phyloP scores from a whole-genome alignment of 2,888 invertebrate genomes.

The Anodontia alba region DNA sequence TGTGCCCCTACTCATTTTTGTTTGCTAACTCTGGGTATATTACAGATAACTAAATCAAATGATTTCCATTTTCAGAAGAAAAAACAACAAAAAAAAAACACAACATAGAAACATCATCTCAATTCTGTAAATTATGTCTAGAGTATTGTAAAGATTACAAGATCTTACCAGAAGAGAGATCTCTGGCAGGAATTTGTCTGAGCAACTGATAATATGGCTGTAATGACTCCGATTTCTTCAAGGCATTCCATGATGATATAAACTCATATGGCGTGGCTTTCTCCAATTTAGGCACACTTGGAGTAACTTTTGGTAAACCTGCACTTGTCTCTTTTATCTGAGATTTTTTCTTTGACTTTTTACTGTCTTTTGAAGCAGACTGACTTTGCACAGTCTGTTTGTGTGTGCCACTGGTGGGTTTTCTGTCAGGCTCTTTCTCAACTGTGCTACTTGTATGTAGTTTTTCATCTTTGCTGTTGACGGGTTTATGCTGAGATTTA shows the following conservation, averaged over 20 bases:
- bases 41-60: too few species aligned
- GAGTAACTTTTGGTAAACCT: conserved; percentile 67
- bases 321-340: conserved; percentile 63
- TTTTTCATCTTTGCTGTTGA: neutral
- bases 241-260: conserved; percentile 82
- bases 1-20: too few species aligned
- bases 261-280: conserved; percentile 83
- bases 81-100: too few species aligned
- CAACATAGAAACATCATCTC: too few species aligned
- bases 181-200: conserved; percentile 76
- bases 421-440: conserved; percentile 38
- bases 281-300: conserved; percentile 67
- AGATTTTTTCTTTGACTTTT: conserved; percentile 45
- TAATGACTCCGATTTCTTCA: conserved; percentile 73
- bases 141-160: too few species aligned
- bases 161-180: conserved; percentile 79
- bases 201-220: conserved; percentile 80
- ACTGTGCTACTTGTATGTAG: neutral
- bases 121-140: too few species aligned
- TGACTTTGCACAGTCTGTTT: too few species aligned
- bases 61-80: too few species aligned
- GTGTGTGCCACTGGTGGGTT: conserved; percentile 6
- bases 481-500: neutral
- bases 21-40: too few species aligned
- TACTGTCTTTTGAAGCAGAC: conserved; percentile 32